Evolutionary conservation across 2,888 invertebrate genomes (phyloP).

Genomic region (Ectropis crepuscularia): DNA sequence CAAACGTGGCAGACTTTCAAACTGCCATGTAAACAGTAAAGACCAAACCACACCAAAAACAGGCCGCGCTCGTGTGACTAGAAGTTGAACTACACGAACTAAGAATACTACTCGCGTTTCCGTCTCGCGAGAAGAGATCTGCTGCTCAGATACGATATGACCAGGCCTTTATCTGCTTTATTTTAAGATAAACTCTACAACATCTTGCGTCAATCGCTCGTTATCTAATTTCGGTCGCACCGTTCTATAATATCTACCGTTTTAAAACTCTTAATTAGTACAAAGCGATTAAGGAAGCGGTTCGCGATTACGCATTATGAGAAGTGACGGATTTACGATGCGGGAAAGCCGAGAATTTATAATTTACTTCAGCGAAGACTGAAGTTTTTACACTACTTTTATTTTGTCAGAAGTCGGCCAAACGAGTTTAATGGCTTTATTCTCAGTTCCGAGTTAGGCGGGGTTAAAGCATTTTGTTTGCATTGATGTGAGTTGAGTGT

Average conservation of each 20-base stretch:
- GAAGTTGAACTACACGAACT: too few relatives aligned
- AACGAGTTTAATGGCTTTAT: conserved; percentile 37
- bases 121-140: too few relatives aligned
- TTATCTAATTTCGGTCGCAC: conserved; percentile 6
- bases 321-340: conserved; percentile 15
- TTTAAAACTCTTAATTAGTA: conserved; percentile 20
- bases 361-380: conserved; percentile 15
- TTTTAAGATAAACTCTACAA: conserved; percentile 8
- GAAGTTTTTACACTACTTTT: conserved; percentile 6
- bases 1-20: not conserved
- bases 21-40: conserved; percentile 16
- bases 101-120: too few relatives aligned
- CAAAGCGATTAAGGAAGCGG: conserved; percentile 19
- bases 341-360: conserved; percentile 13
- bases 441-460: conserved; percentile 32
- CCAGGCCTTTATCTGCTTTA: conserved; percentile 1
- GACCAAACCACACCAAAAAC: not conserved
- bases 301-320: conserved; percentile 14
- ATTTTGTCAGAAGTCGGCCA: conserved; percentile 35
- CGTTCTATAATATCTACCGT: conserved; percentile 10
- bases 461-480: conserved; percentile 35
- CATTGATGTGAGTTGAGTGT: conserved; percentile 56
- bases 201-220: not conserved
- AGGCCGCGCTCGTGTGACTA: not conserved
- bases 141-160: not conserved